Evolutionary conservation across 2,113 vertebrate species (phyloP), one percentile per base, ranked within the genome.

Genomic region (Oreochromis niloticus): DNA sequence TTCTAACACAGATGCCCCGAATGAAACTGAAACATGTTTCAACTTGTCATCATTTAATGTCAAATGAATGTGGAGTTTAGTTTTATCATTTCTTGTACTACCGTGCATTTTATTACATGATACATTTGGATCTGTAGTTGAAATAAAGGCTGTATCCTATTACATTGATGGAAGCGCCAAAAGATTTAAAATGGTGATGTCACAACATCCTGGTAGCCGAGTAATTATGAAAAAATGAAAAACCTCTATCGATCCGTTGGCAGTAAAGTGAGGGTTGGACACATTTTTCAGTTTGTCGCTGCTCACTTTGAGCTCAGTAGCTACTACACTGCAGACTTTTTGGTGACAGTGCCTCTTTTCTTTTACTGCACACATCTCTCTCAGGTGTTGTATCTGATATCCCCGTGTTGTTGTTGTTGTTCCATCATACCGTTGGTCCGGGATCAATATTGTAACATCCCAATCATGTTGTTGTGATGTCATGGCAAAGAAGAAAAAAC

Each of bases 361-460:
- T 48, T 17, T 50, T 48, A 48, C 46, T 48, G 14, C 46, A 48
- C 27, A 59, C 14, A 16, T 16, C 24, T 59, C 56, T 59, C 24
- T 34, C 16, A 34, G 59, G 19, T 19, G 59, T 63, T 34, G 59
- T 19, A 1, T 0, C 30, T 34, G 57, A 34, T 34, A 32, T 2
- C 5, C 57, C 9, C 9, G 16, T 63, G 30, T 63, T 34, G 30
- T 5, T 19, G 30, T 61, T 32, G 30, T 61, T 32, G 27, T 17
- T 61, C 0, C 27, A 30, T 30, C 55, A 3, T 57, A 17, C 16
- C 1, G 9, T 55, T 55, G n/a, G 52, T 22, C n/a, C 3, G 0
- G 59, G 59, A 61, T 61, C 30, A 34, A 19, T 19, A 19, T 61
- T 0, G 30, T 19, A 61, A 10, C 59, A 6, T 32, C 8, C 30